phyloP scores from a whole-genome alignment of 2,113 vertebrate genomes.

The Epinephelus cyanopodus region DNA sequence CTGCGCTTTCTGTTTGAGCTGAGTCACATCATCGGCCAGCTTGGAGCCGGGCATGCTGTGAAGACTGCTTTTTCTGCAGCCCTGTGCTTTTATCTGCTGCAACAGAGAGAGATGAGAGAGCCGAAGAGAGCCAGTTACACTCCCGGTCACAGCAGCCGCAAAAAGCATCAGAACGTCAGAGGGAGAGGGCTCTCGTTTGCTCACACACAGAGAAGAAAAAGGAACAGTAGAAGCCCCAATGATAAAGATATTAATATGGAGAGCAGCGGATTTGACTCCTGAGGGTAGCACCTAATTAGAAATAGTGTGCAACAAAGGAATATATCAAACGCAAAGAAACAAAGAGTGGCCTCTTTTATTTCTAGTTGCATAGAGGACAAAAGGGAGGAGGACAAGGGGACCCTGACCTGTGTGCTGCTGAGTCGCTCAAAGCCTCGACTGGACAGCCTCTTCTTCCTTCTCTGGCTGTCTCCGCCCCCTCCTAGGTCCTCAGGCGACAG shows the following conservation, averaged over 20 bases:
- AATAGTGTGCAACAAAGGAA: constrained; percentile 67
- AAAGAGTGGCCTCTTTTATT: constrained; percentile 65
- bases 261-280: constrained; percentile 65
- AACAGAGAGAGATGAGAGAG: constrained; percentile 66
- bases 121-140: constrained; percentile 61
- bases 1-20: constrained; percentile 90
- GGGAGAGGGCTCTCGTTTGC: constrained; percentile 55
- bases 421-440: constrained; percentile 83
- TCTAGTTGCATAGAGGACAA: constrained; percentile 47
- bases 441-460: constrained; percentile 89
- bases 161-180: constrained; percentile 59
- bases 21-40: constrained; percentile 83
- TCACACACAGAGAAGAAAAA: constrained; percentile 53
- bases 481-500: constrained; percentile 88
- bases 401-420: constrained; percentile 78
- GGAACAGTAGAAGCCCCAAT: constrained; percentile 45
- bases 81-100: constrained; percentile 86
- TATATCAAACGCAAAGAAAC: constrained; percentile 66
- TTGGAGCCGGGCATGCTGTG: constrained; percentile 82
- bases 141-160: constrained; percentile 55
- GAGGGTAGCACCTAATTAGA: constrained; percentile 70
- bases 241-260: constrained; percentile 69
- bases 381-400: constrained; percentile 56
- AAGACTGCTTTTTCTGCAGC: constrained; percentile 83
- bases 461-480: constrained; percentile 84